phyloP scores from a whole-genome alignment of 2,888 invertebrate species.

The Chrysotoxum bicinctum region DNA sequence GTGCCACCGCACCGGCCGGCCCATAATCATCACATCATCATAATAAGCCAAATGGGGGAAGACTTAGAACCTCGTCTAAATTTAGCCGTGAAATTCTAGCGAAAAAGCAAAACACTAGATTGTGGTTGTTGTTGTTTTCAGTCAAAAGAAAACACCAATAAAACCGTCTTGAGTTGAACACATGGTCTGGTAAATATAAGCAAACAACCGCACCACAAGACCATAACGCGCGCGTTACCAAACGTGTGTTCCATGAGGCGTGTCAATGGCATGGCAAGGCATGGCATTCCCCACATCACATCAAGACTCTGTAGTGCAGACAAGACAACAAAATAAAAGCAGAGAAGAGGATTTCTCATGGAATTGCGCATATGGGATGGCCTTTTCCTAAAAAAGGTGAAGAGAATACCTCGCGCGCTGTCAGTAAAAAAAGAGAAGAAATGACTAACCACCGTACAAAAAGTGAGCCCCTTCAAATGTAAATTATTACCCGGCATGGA shows the following conservation, averaged over 20 bases:
- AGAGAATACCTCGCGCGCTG: conserved; percentile 15
- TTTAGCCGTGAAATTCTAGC: conserved; percentile 67
- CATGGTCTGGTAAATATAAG: conserved; percentile 57
- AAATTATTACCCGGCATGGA: conserved; percentile 60
- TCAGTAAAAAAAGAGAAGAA: not conserved
- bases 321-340: conserved; percentile 37
- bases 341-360: conserved; percentile 26
- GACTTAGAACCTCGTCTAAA: conserved; percentile 43
- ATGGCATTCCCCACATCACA: conserved; percentile 24
- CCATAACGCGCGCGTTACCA: conserved; percentile 36
- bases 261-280: conserved; percentile 57
- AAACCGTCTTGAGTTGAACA: conserved; percentile 62
- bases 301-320: conserved; percentile 31
- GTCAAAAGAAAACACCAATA: conserved; percentile 56
- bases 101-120: conserved; percentile 53
- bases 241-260: conserved; percentile 63
- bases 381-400: conserved; percentile 33
- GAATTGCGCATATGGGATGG: not conserved
- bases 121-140: conserved; percentile 45
- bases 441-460: conserved; percentile 42
- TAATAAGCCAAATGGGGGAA: not conserved
- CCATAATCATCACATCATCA: not conserved
- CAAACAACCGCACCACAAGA: conserved; percentile 44
- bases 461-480: conserved; percentile 54
- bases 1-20: conserved; percentile 19